Percentiles rank a stretch among this genome's conserved stretches.
These are phyloP conservation scores for human (Homo sapiens) DNA, from an alignment of 2,113 vertebrate genomes.

Conservation along the genomic window GRCh38 chr15:80966501-80967000, in stretches of 20 bases:
- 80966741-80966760: fast-evolving
- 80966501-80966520: not conserved
- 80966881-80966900: not conserved
- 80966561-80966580: not conserved
- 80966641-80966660: not conserved
- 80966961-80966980: too few relatives aligned
- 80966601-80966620: not conserved
- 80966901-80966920: not conserved
- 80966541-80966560: fast-evolving
- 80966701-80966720: not conserved
- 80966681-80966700: not conserved
- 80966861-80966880: not conserved
- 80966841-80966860: not conserved
- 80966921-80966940: not conserved
- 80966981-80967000: not conserved
- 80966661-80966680: not conserved
- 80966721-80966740: too few relatives aligned
- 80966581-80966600: too few relatives aligned
- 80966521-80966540: not conserved
- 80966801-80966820: not conserved
- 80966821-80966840: not conserved
- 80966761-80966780: not conserved
- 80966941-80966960: not conserved
- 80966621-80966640: not conserved
- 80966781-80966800: too few relatives aligned